Percentiles rank a stretch among this genome's conserved stretches.
Evolutionary conservation across 2,888 invertebrate species (phyloP).

Genomic region (Rhabditoides inermis): DNA sequence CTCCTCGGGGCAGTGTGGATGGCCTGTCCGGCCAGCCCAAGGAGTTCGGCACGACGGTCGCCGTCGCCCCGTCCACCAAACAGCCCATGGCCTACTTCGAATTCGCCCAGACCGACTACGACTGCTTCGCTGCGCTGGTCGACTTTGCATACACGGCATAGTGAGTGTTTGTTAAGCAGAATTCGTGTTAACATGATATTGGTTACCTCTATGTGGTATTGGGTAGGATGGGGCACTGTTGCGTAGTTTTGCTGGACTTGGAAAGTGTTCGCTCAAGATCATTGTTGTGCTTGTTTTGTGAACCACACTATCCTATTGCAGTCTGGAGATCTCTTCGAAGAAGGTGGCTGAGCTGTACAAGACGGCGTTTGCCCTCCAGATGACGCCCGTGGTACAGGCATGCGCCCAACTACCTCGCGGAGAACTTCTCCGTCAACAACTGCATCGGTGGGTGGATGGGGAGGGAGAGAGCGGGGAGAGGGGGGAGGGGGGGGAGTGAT

Average conservation of each 20-base stretch:
- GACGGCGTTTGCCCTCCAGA: slow-evolving; percentile 67
- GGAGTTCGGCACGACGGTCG: background rate
- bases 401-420: slow-evolving; percentile 67
- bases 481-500: too few relatives aligned
- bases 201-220: background rate
- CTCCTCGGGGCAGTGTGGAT: background rate
- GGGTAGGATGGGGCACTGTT: background rate
- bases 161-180: slow-evolving; percentile 45
- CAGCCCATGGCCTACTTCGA: slow-evolving; percentile 31
- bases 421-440: slow-evolving; percentile 61
- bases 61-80: background rate
- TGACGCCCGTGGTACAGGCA: slow-evolving; percentile 67
- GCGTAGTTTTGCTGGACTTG: too few relatives aligned
- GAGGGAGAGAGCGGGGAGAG: too few relatives aligned
- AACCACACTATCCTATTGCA: too few relatives aligned
- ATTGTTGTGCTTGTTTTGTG: background rate
- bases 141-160: slow-evolving; percentile 76
- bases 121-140: slow-evolving; percentile 68
- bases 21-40: background rate
- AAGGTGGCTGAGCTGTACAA: slow-evolving; percentile 70
- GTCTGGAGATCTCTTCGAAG: slow-evolving; percentile 58
- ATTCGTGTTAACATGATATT: too few relatives aligned
- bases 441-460: slow-evolving; percentile 56
- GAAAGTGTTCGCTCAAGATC: background rate
- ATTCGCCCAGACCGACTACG: slow-evolving; percentile 59